Base-by-base conservation (phyloP, 2,888 invertebrate genomes). In the Aporophyla lueneburgensis region DNA sequence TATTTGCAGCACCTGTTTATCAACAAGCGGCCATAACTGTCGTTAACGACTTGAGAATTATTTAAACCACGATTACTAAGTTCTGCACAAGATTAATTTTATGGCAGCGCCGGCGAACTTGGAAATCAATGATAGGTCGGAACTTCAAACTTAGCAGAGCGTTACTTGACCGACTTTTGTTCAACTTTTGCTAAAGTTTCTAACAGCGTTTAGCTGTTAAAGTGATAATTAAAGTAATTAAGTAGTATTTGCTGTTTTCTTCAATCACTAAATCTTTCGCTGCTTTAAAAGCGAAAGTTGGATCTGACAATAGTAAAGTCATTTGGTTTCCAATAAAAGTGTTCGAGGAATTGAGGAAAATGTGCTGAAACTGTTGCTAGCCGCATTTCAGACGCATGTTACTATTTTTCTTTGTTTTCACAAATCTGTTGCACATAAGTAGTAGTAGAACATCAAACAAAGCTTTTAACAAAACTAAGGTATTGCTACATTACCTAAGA, bases 31-130 rank as follows among this genome's bases (percentile, higher is more conserved):
- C 63, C 49, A 51, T 67, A 53, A 58, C 67, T 63, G 58, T 71
- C 59, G 58, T 69, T 66, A 80, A 85, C 67, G 81, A 78, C 76
- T 73, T 74, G 53, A 24, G 19, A 81, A 78, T 80, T 73, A 77
- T 83, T 83, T 82, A 81, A 86, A 85, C 83, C 81, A 65, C 80
- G 80, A 87, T 86, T 81, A 85, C 66, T 71, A 78, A 87, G 87
- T 86, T 81, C 77, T 79, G 65, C 61, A 72, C 73, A 80, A 81
- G 81, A 85, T 85, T 87, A 83, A 87, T 83, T 83, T 80, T 63
- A 79, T 79, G 76, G 74, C 40, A 74, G 56, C 65, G 61, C 58
- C 14, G 53, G 27, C 53, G 54, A 79, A 85, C 71, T 82, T 82
- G 7, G 72, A 74, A 79, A 85, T 86, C 86, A 81, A 85, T 81